Evolutionary conservation across 2,888 invertebrate species (phyloP), one percentile per base, ranked within the genome.

Genomic region (Corbicula japonica): DNA sequence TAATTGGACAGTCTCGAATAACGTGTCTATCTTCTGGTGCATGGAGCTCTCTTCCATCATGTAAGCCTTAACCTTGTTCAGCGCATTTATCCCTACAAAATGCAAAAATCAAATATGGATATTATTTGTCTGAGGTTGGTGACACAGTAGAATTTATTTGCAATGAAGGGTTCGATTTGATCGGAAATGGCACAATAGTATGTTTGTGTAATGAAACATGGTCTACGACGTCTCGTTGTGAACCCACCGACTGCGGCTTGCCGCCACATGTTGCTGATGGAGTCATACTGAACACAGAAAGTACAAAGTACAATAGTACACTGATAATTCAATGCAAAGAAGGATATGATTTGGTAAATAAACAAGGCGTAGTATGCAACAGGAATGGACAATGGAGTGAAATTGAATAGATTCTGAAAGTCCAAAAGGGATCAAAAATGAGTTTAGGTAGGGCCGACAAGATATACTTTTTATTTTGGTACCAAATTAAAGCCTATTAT

Each of bases 171-270:
- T 46, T 46, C 18, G 10, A 4, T n/a, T n/a, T 18, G n/a, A 46
- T n/a, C 18, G 46, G 46, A 46, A 18, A 18, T 18, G n/a, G 18
- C 5, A 46, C n/a, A 10, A 21, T 46, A n/a, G n/a, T 18, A 4
- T 46, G 46, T 46, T 21, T n/a, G 46, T n/a, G 46, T 4, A 46
- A 46, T 46, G 46, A 46, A 46, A 46, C 46, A 12, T 46, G 46
- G 46, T 46, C 46, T 5, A 18, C 18, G 4, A 46, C n/a, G 4
- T 21, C 46, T 10, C 18, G n/a, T 46, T 46, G 46, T 46, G 46
- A 46, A 21, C 46, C 46, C 4, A 21, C 21, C 10, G n/a, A 46
- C 5, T 46, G 46, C n/a, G 18, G 18, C 5, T 18, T 6, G n/a
- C 46, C 18, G 18, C 21, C 18, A 6, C 21, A 18, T 46, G 46